A percentile compares a stretch with the other conserved stretches of the same genome.
phyloP scores from a whole-genome alignment of 2,888 invertebrate species.

The Peribatodes rhomboidaria region DNA sequence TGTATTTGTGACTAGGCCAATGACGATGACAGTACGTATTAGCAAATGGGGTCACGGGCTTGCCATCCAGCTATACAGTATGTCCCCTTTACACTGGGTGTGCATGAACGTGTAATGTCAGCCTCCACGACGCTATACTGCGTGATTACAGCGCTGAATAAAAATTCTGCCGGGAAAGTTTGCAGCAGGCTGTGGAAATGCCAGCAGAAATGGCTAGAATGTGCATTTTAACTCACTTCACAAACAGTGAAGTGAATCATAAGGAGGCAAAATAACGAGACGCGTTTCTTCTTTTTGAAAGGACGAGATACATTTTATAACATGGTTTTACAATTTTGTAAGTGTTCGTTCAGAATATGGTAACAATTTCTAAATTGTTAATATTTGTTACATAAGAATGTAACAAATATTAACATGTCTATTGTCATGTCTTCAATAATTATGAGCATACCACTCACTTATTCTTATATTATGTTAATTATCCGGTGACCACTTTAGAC shows the following conservation, averaged over 20 bases:
- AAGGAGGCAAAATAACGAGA: slow-evolving; percentile 1
- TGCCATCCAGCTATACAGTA: slow-evolving; percentile 9
- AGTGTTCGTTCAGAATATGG: no score
- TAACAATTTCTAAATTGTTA: no score
- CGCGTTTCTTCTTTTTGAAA: neutral
- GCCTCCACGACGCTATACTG: slow-evolving; percentile 5
- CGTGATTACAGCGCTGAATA: slow-evolving; percentile 26
- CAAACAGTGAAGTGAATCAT: neutral
- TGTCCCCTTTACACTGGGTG: slow-evolving; percentile 16
- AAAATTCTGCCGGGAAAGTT: slow-evolving; percentile 17
- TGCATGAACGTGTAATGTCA: slow-evolving; percentile 17
- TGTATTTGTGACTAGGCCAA: no score
- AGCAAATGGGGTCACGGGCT: slow-evolving; percentile 3
- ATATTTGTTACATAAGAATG: no score
- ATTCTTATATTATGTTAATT: no score
- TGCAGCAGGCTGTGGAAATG: slow-evolving; percentile 7
- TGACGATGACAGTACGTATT: no score
- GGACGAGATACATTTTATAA: no score
- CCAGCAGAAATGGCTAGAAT: slow-evolving; percentile 12
- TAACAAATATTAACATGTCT: no score
- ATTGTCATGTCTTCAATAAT: no score
- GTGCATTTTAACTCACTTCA: slow-evolving; percentile 4
- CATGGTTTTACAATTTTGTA: no score
- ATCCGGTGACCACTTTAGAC: no score
- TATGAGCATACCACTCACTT: no score